Base-by-base conservation (phyloP, 2,888 invertebrate genomes). In the Lutraria lutraria region DNA sequence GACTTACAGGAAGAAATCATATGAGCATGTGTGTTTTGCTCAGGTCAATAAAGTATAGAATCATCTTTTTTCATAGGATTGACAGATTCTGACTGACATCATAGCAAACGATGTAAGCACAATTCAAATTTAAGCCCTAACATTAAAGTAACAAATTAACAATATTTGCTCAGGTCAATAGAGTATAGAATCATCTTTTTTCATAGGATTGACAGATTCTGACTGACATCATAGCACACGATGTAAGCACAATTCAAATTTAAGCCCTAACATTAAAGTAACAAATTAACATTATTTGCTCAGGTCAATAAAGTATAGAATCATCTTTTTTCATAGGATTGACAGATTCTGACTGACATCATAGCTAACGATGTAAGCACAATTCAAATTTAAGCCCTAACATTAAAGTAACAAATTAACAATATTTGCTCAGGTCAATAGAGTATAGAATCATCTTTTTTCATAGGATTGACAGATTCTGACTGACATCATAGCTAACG, bases 191-290 rank as follows among this genome's bases (percentile, higher is more conserved):
- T 68, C 56, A 83, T 81, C 34, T 15, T n/a, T 79, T 60, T 29
- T 88, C 88, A 88, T 88, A 81, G 88, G 87, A 87, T 87, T 87
- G 87, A 87, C 87, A 87, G 89, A 89, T 89, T 81, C 53, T 76
- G 68, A 88, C 76, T n/a, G 21, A 87, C 85, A 87, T 89, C 89
- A 89, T 76, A 31, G 87, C n/a, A n/a, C n/a, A n/a, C n/a, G n/a
- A n/a, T n/a, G n/a, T n/a, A n/a, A n/a, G n/a, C n/a, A n/a, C n/a
- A n/a, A n/a, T n/a, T n/a, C n/a, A n/a, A n/a, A n/a, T n/a, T n/a
- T n/a, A n/a, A n/a, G n/a, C n/a, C n/a, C n/a, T n/a, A n/a, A n/a
- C n/a, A n/a, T n/a, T n/a, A n/a, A n/a, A n/a, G n/a, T n/a, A n/a
- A n/a, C n/a, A n/a, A n/a, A n/a, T n/a, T n/a, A n/a, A n/a, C n/a